Evolutionary conservation across 2,113 vertebrate species (phyloP), one percentile per base, ranked within the genome.

Genomic region (Scophthalmus maximus): DNA sequence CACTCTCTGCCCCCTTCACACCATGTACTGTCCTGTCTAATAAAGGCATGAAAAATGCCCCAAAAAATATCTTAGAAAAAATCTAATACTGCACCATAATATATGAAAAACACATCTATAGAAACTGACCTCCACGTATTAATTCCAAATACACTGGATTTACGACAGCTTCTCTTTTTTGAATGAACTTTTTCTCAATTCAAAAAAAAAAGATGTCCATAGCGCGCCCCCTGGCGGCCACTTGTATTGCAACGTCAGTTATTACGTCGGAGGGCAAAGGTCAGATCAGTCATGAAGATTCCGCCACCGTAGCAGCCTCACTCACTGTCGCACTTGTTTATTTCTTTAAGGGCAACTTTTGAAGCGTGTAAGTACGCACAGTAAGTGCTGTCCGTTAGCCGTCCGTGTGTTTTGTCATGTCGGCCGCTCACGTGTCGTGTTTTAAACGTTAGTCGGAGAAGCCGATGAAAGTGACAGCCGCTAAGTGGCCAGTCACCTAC

Each of bases 291-390:
- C n/a, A 85, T 67, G 86, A 86, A 84, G 80, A 76, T 79, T 89
- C 76, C 72, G 84, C 71, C 53, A 72, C 87, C 71, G 85, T 74
- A 81, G 73, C 71, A 71, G 68, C 50, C 15, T 60, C 51, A 20
- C 30, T 69, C 36, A 53, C 84, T 46, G 81, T 87, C 83, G 86
- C 82, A 88, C 86, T 92, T 89, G 84, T 88, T 80, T 87, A 77
- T 89, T 86, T 89, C n/a, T 76, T 61, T 53, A 50, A 59, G 20
- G 18, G 9, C 29, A 71, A 71, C 46, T 85, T 83, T 71, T 15
- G 27, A 59, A 53, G 23, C 49, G 22, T 85, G 92, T 94, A 34
- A 76, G 93, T 76, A 0, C 23, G 56, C 44, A 34, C 20, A 10
- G 2, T 17, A 3, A 1, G 1, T 7, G 1, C 2, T 15, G 36